Base-by-base conservation (phyloP, 2,797 vertebrate genomes). In the Poeciliopsis paucimaculata region DNA sequence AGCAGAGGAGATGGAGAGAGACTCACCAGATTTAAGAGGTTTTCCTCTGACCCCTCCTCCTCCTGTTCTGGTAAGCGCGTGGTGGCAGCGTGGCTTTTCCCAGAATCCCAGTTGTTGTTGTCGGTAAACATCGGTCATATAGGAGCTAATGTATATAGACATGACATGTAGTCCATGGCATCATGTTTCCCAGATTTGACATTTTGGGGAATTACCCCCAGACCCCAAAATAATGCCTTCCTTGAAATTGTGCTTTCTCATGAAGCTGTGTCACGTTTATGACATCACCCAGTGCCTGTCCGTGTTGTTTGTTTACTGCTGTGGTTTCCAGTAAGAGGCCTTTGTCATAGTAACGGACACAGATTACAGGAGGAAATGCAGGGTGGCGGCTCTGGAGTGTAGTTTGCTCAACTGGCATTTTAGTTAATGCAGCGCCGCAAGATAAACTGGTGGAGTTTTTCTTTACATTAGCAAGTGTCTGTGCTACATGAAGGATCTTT, bases 11-110 rank as follows among this genome's bases (percentile, higher is more conserved):
- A 82, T 76, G 68, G 78, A 85, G 83, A 74, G 84, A 86, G 77
- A 70, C 36, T 78, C 84, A 84, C 77, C 70, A 64, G 74, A 89
- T 90, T 92, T 86, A 90, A 88, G 78, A 90, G 88, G 55, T 88
- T 86, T 91, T 82, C 76, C 77, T 26, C 79, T 1, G 26, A 73
- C 66, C 64, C 83, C 80, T 28, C 81, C 88, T 77, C 81, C 78
- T 78, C 78, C 4, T 53, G 83, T 95, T 95, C 94, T 95, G 94
- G 93, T 94, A 95, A 94, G 86, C 75, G 83, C 86, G 89, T 86
- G 86, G 92, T 92, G 85, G 84, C 80, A 62, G 80, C 15, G 77
- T 75, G 82, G 89, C 87, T 92, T 90, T 95, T 95, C 94, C 93
- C 83, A 87, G 92, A 92, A 93, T 80, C 79, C 47, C 79, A 79